These are phyloP conservation scores for Sebastes itinus DNA, from an alignment of 2,797 vertebrate species.

Conservation along the genomic window DNA sequence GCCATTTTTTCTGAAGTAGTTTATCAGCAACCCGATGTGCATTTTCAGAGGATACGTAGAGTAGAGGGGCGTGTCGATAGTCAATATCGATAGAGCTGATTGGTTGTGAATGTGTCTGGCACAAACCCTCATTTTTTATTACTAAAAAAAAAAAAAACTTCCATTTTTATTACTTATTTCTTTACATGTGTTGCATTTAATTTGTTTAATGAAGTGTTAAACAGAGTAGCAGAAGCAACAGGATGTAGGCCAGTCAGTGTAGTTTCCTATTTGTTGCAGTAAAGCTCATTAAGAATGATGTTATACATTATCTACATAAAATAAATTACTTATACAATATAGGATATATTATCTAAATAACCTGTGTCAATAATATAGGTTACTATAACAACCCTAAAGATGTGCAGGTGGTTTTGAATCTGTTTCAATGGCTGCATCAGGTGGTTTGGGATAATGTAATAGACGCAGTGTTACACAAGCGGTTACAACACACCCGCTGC, in stretches of 20 bases:
- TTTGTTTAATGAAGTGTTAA: neutral
- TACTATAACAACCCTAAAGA: neutral
- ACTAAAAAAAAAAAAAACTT: no score
- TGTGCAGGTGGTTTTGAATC: neutral
- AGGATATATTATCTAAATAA: no score
- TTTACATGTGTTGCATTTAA: neutral
- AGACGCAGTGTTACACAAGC: slow-evolving; percentile 33
- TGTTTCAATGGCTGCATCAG: neutral
- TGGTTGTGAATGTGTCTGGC: neutral
- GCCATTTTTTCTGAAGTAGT: no score
- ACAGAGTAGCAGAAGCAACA: neutral
- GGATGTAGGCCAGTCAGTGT: neutral
- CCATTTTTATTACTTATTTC: no score
- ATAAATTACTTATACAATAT: no score
- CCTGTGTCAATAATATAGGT: neutral
- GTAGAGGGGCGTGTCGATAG: neutral
- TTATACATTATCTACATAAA: neutral
- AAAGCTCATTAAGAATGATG: neutral
- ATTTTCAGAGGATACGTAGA: neutral
- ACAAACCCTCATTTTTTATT: neutral
- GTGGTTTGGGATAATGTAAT: neutral
- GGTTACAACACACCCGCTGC: neutral
- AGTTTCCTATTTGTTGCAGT: neutral
- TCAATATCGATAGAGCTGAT: neutral
- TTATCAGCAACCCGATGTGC: neutral